Evolutionary conservation across 2,888 invertebrate species (phyloP), one percentile per base, ranked within the genome.

Genomic region (Platycheirus albimanus): DNA sequence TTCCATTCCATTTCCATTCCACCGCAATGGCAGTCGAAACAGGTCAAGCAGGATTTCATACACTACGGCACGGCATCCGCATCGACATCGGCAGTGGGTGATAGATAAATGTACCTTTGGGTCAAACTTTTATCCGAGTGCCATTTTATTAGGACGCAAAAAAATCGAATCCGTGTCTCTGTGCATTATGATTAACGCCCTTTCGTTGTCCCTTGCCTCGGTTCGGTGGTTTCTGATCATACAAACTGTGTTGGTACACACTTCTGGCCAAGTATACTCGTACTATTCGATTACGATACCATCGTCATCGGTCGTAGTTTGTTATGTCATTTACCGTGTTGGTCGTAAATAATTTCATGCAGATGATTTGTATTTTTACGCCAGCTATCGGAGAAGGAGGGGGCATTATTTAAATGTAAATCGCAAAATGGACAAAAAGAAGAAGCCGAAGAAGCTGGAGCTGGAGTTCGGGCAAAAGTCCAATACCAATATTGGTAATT

Each of bases 61-160:
- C n/a, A n/a, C n/a, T n/a, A n/a, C n/a, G 17, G 61, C 43, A 45
- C 6, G 17, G 8, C 43, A 52, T 13, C 47, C 45, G n/a, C 66
- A 33, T 30, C 13, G 10, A 58, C n/a, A n/a, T n/a, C n/a, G 13
- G 45, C 36, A 61, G 51, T 61, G 71, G 78, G 78, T 72, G 78
- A 78, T 84, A 85, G 85, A 85, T 85, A 85, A 85, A 85, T 85
- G 85, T 67, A 58, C 69, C 71, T 85, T 74, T 85, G 75, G 85
- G 85, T 85, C 85, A 85, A 77, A 85, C 78, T 76, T 64, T 71
- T 84, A 70, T 74, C 78, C 69, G 51, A 49, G 36, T 78, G 58
- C 47, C 78, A 78, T 78, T 83, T 78, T 72, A 83, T 83, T 78
- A 64, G 78, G 45, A 67, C 76, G 66, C 54, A 78, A 69, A 75